phyloP scores from a whole-genome alignment of 37 sponge, comb jelly and placozoan species.

The Chondrosia reniformis region DNA sequence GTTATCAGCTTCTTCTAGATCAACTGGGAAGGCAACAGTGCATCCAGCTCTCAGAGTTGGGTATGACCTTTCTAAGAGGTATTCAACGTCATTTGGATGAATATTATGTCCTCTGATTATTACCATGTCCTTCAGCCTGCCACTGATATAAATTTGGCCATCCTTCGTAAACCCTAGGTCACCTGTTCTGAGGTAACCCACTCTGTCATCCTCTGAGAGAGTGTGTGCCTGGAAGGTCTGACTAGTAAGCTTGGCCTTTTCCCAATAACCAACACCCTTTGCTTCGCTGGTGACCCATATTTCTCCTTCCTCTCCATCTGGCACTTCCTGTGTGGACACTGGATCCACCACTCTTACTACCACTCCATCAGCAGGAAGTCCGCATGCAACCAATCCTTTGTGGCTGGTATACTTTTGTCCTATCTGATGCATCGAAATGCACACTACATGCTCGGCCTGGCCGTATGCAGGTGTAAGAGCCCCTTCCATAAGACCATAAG shows the following conservation, averaged over 20 bases:
- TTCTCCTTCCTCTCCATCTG: slow-evolving; percentile 39
- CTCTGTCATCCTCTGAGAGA: background rate
- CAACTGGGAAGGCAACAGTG: slow-evolving; percentile 20
- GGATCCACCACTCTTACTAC: slow-evolving; percentile 47
- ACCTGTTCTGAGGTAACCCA: slow-evolving; percentile 53
- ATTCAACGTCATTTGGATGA: slow-evolving; percentile 36
- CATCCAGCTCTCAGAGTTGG: slow-evolving; percentile 14
- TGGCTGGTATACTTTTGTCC: background rate
- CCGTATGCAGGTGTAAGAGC: slow-evolving; percentile 23
- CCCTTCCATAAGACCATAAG: slow-evolving; percentile 21
- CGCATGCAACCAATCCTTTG: background rate
- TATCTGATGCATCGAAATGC: background rate
- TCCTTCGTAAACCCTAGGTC: slow-evolving; percentile 36
- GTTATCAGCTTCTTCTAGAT: background rate
- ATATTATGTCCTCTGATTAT: slow-evolving; percentile 30
- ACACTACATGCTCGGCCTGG: slow-evolving; percentile 36
- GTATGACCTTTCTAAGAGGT: background rate
- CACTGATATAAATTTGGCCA: slow-evolving; percentile 29
- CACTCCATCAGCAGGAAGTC: slow-evolving; percentile 3
- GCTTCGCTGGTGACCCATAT: slow-evolving; percentile 39
- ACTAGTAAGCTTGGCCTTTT: slow-evolving; percentile 20
- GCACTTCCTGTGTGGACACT: slow-evolving; percentile 10
- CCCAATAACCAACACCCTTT: slow-evolving; percentile 50
- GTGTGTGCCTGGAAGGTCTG: slow-evolving; percentile 24
- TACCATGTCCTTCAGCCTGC: slow-evolving; percentile 28